Base-by-base conservation (phyloP, 2,888 invertebrate species). In the Acleris holmiana region DNA sequence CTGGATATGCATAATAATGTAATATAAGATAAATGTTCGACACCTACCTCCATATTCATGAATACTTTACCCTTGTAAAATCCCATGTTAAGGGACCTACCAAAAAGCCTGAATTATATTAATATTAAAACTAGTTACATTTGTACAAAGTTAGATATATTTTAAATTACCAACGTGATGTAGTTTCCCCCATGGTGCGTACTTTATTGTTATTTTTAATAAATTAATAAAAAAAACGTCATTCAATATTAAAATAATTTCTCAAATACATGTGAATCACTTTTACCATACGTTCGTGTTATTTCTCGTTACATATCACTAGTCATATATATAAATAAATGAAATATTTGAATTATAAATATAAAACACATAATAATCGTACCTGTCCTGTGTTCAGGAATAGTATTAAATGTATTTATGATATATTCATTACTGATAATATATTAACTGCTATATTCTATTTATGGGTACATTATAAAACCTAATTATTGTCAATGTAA, bases 321-420 rank as follows among this genome's bases (percentile, higher is more conserved):
- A 91, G 91, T 91, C 91, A 91, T 87, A 86, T 83, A 72, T 74
- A 77, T 77, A 81, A 81, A 80, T 35, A 60, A 67, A 55, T 50
- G 67, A 58, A 79, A 80, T 83, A 81, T 77, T 77, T 76, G 75
- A 82, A 76, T 78, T 80, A 77, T 78, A 76, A 76, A 81, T 29
- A 29, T 35, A 35, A 35, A 35, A 77, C 78, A 77, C 82, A 82
- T 86, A 83, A 70, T 76, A 69, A 85, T 84, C 76, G 91, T 91
- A 91, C 91, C 91, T 91, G 91, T 86, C 89, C 88, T 91, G 91
- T 86, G 86, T 91, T 90, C 89, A 88, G 89, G 90, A 91, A 81
- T 69, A 83, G 81, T 81, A 82, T 84, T 83, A 80, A 79, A 79
- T 75, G 73, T 71, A 75, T 70, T 68, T 68, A 68, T 62, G 65